Evolutionary conservation across 2,888 invertebrate genomes (phyloP).

Genomic region (Netelia melanura): DNA sequence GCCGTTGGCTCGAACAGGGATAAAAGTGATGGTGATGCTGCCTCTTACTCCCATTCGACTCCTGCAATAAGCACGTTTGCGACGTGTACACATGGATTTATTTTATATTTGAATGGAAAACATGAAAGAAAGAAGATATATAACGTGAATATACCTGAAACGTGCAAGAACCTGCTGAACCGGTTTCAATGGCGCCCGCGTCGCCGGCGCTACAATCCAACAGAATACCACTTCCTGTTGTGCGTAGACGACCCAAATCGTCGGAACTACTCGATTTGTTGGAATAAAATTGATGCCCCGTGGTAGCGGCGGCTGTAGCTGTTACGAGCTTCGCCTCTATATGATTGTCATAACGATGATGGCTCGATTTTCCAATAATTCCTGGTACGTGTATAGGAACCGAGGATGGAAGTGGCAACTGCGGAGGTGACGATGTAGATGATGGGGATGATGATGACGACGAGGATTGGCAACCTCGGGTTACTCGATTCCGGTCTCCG

Average conservation of each 20-base stretch:
- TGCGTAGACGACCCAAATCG: slow-evolving; percentile 79
- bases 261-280: slow-evolving; percentile 82
- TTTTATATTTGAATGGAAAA: not conserved
- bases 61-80: not conserved
- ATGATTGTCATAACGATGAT: slow-evolving; percentile 81
- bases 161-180: slow-evolving; percentile 75
- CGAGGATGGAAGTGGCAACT: slow-evolving; percentile 53
- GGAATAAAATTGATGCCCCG: slow-evolving; percentile 77
- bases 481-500: slow-evolving; percentile 79
- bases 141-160: slow-evolving; percentile 41
- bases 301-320: slow-evolving; percentile 60
- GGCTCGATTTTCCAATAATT: slow-evolving; percentile 78
- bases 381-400: slow-evolving; percentile 78
- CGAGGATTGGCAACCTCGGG: slow-evolving; percentile 75
- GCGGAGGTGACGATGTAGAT: not conserved
- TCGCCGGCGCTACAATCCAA: slow-evolving; percentile 77
- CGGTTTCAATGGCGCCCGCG: slow-evolving; percentile 41
- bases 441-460: not conserved
- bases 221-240: slow-evolving; percentile 82
- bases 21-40: slow-evolving; percentile 76
- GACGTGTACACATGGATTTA: not conserved
- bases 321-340: slow-evolving; percentile 77
- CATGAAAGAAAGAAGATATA: not conserved
- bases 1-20: slow-evolving; percentile 74
- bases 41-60: slow-evolving; percentile 41